phyloP scores from a whole-genome alignment of 2,113 vertebrate genomes.

The Indri indri region DNA sequence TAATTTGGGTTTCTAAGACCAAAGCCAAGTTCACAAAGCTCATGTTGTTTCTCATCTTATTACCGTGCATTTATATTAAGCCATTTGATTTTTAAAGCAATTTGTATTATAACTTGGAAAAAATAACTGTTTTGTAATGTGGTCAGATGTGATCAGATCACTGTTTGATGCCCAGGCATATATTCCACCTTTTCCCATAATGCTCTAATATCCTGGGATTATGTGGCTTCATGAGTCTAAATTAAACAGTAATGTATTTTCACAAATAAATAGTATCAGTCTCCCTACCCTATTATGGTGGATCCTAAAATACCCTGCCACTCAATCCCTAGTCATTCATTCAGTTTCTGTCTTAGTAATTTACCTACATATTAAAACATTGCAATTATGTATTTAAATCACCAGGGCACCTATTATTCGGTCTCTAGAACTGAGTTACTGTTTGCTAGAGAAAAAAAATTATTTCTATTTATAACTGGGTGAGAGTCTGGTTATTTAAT shows the following conservation, averaged over 20 bases:
- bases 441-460: not conserved
- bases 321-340: not conserved
- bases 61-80: not conserved
- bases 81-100: conserved; percentile 20
- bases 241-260: conserved; percentile 7
- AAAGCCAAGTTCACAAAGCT: conserved; percentile 25
- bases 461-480: conserved; percentile 16
- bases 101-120: not conserved
- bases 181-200: not conserved
- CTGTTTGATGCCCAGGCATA: not conserved
- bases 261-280: not conserved
- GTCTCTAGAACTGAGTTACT: not conserved
- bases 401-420: not conserved
- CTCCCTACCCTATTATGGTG: not conserved
- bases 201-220: not conserved
- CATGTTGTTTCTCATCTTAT: conserved; percentile 1
- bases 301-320: not conserved
- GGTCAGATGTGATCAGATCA: not conserved
- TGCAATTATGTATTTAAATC: conserved; percentile 39
- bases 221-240: not conserved
- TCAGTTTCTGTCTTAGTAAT: not conserved
- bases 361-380: not conserved
- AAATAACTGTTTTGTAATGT: not conserved
- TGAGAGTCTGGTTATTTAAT: conserved; percentile 8
- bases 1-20: not conserved